These are phyloP conservation scores for Hoplias malabaricus DNA, from an alignment of 2,113 vertebrate genomes.

Conservation along the genomic window DNA sequence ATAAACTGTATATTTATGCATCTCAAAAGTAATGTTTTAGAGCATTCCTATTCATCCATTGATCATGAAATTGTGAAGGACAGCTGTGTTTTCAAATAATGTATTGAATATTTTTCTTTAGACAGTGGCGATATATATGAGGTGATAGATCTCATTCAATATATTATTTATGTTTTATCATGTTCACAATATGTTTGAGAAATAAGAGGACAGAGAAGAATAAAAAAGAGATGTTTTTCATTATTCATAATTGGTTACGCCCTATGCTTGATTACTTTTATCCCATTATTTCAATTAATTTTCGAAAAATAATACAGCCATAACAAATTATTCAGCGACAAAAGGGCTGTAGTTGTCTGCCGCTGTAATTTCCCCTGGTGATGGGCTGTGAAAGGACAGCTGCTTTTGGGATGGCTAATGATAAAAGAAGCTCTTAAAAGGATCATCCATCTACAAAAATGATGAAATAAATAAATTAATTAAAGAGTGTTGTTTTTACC, in stretches of 20 bases:
- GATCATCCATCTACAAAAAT: background rate
- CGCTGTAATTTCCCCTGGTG: background rate
- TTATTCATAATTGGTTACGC: background rate
- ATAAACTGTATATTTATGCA: too few relatives aligned
- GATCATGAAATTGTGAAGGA: too few relatives aligned
- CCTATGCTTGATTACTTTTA: background rate
- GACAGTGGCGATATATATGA: too few relatives aligned
- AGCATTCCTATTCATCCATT: too few relatives aligned
- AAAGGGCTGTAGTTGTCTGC: background rate
- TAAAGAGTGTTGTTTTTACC: constrained; percentile 58
- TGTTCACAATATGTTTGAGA: background rate
- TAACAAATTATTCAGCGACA: background rate
- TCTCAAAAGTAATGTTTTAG: too few relatives aligned
- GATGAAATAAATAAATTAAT: too few relatives aligned
- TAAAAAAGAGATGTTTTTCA: background rate
- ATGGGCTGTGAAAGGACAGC: constrained; percentile 49
- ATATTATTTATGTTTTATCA: background rate
- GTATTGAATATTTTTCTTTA: too few relatives aligned
- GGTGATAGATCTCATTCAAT: too few relatives aligned
- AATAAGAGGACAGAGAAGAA: background rate
- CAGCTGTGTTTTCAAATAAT: too few relatives aligned
- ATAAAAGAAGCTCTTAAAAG: constrained; percentile 53
- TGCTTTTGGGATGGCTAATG: constrained; percentile 56
- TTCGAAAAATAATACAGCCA: background rate
- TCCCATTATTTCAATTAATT: background rate